Evolutionary conservation across 1,140 invertebrate species (phyloP).

Genomic region (Drusus annulatus): DNA sequence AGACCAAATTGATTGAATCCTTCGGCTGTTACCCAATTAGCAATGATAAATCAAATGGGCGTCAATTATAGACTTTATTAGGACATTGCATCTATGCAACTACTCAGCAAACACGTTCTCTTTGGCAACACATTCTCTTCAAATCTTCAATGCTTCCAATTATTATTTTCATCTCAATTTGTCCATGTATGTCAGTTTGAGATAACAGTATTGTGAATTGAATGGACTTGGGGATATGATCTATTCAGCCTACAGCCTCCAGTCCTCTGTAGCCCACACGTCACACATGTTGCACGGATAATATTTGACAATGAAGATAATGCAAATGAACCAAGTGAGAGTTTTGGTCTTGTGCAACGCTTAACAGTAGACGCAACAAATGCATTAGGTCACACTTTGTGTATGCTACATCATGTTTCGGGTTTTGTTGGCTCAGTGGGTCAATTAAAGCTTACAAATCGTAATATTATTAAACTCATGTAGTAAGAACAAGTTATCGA

Average conservation of each 20-base stretch:
- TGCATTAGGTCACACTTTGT: conserved; percentile 16
- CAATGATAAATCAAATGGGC: too few relatives aligned
- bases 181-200: conserved; percentile 27
- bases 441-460: conserved; percentile 29
- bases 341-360: conserved; percentile 26
- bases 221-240: too few relatives aligned
- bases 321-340: conserved; percentile 37
- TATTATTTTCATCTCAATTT: conserved; percentile 18
- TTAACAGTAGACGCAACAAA: conserved; percentile 1
- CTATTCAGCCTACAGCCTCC: too few relatives aligned
- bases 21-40: too few relatives aligned
- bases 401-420: neutral
- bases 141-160: neutral
- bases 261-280: too few relatives aligned
- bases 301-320: conserved; percentile 39
- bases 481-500: neutral
- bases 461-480: neutral
- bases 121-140: neutral
- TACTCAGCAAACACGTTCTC: neutral
- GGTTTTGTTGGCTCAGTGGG: conserved; percentile 21
- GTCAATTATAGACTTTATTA: too few relatives aligned
- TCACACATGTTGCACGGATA: conserved; percentile 9
- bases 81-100: too few relatives aligned
- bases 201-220: neutral
- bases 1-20: too few relatives aligned